Evolutionary conservation across 2,113 vertebrate species (phyloP).

Genomic region (western clawed frog (Xenopus tropicalis)): DNA sequence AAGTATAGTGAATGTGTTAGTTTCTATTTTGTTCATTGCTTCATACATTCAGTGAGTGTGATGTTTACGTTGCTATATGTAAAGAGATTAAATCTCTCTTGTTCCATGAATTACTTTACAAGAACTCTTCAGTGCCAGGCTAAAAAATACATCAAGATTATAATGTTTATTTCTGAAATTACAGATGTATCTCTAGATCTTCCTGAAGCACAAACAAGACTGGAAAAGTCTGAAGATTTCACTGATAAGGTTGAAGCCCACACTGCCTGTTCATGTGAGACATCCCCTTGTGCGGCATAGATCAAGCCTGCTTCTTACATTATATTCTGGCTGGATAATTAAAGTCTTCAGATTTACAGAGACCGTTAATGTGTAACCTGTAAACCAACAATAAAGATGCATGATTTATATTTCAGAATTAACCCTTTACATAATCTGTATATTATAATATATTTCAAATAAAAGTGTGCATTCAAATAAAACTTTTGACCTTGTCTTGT

Average conservation of each 20-base stretch:
- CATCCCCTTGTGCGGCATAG: neutral
- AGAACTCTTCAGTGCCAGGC: no score
- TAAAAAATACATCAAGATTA: no score
- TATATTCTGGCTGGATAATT: neutral
- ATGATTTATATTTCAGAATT: conserved; percentile 25
- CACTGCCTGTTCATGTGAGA: conserved; percentile 25
- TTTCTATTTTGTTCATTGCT: no score
- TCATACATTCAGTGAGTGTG: no score
- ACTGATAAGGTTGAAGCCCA: conserved; percentile 4
- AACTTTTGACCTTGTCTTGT: neutral
- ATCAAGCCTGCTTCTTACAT: neutral
- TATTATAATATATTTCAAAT: conserved; percentile 33
- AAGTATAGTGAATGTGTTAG: no score
- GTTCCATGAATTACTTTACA: no score
- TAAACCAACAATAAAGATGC: neutral
- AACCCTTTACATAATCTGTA: conserved; percentile 16
- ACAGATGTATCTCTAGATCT: conserved; percentile 21
- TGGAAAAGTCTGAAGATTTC: conserved; percentile 44
- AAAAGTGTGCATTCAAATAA: conserved; percentile 38
- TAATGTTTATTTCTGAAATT: neutral
- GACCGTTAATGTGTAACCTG: conserved; percentile 1
- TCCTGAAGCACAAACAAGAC: neutral
- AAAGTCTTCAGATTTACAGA: neutral
- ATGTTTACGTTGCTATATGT: no score
- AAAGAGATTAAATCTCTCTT: no score